A percentile compares a stretch with the other conserved stretches of the same genome.
Conservation (phyloP, 2,113 vertebrate species). For the Pionites leucogaster region DNA sequence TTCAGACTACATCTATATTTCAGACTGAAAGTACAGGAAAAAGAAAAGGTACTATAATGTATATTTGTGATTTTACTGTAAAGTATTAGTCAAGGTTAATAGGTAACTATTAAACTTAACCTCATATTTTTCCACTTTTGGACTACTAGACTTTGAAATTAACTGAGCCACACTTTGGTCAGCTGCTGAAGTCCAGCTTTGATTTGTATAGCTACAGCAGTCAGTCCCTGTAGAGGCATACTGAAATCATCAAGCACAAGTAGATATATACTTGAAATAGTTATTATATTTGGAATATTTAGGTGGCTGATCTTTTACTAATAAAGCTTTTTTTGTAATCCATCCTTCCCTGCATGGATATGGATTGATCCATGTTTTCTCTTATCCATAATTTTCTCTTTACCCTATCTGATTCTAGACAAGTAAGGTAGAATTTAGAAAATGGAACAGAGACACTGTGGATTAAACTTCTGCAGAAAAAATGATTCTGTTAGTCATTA, state of each 20-base stretch:
- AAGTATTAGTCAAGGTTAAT: slow-evolving; percentile 19
- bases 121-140: background rate
- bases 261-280: background rate
- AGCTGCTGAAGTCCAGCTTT: background rate
- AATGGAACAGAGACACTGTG: background rate
- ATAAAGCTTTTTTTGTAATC: background rate
- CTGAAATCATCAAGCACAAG: background rate
- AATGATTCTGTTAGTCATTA: background rate
- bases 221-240: background rate
- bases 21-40: background rate
- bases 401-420: background rate
- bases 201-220: background rate
- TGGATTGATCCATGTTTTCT: background rate
- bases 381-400: background rate
- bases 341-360: background rate
- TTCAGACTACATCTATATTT: slow-evolving; percentile 1
- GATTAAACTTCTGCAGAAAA: background rate
- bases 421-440: background rate
- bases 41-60: background rate
- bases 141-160: background rate
- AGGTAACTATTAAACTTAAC: background rate
- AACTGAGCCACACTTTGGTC: background rate
- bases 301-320: background rate
- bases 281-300: background rate
- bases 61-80: background rate